Percentiles rank a stretch among this genome's conserved stretches.
Evolutionary conservation across 2,113 vertebrate genomes (phyloP).

Genomic region (Taxidea taxus): DNA sequence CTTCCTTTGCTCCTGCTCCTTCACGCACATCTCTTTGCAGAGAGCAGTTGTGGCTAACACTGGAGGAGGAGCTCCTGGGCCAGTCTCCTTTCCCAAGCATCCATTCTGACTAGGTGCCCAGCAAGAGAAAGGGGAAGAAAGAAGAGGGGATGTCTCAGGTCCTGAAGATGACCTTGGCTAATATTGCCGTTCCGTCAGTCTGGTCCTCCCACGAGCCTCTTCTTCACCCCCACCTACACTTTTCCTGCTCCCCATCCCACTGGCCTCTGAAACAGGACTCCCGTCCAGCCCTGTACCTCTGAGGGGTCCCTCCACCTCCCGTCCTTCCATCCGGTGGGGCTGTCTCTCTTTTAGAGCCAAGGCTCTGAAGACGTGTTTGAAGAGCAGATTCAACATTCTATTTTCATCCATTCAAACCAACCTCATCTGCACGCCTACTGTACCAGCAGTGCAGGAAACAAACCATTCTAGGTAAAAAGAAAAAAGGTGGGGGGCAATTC

Average conservation of each 20-base stretch:
- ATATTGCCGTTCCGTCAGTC: not conserved
- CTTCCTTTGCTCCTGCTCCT: not conserved
- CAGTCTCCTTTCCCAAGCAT: not conserved
- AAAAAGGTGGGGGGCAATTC: not conserved
- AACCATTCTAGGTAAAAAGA: not conserved
- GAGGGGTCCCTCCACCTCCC: not conserved
- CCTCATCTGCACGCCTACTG: not conserved
- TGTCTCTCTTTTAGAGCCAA: not conserved
- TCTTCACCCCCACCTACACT: not conserved
- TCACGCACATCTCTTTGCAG: not conserved
- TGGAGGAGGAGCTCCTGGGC: not conserved
- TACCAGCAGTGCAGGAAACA: not conserved
- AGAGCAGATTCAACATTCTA: not conserved
- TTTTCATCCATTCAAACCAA: not conserved
- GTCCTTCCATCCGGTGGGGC: not conserved
- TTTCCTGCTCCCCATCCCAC: not conserved
- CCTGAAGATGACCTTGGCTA: not conserved
- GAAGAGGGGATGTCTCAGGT: not conserved
- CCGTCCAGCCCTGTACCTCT: not conserved
- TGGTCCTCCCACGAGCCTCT: not conserved
- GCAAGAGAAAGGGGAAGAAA: not conserved
- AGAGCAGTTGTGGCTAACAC: not conserved
- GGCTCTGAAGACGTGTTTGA: not conserved
- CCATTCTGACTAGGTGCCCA: not conserved
- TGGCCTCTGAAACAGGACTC: not conserved